Percentiles rank a stretch among this genome's conserved stretches.
These are phyloP conservation scores for Amphibalanus amphitrite DNA, from an alignment of 1,140 invertebrate genomes.

Conservation along the genomic window DNA sequence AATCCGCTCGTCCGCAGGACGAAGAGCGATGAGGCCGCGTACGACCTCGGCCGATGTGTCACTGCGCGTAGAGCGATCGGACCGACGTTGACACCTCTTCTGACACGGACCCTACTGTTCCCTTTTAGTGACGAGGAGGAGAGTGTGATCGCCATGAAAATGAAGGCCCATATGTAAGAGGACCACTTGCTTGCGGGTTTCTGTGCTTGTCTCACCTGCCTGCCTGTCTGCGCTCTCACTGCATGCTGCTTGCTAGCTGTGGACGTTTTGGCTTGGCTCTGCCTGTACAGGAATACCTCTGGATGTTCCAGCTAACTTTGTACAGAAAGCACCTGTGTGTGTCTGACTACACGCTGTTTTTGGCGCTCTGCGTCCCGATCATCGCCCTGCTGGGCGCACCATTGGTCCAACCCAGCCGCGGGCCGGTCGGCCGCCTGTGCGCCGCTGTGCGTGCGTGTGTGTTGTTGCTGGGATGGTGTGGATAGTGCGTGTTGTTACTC, in stretches of 20 bases:
- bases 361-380: too few species aligned
- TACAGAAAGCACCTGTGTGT: too few species aligned
- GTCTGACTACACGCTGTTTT: too few species aligned
- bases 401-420: too few species aligned
- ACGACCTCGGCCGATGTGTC: background rate
- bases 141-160: slow-evolving; percentile 48
- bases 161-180: slow-evolving; percentile 48
- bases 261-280: too few species aligned
- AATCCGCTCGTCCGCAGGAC: background rate
- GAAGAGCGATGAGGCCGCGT: background rate
- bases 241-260: background rate
- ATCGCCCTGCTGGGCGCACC: too few species aligned
- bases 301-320: too few species aligned
- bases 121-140: slow-evolving; percentile 44
- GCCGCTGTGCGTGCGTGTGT: too few species aligned
- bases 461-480: too few species aligned
- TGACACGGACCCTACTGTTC: background rate
- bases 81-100: background rate
- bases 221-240: background rate
- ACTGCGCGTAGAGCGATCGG: background rate
- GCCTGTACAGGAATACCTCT: too few species aligned
- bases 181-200: slow-evolving; percentile 9
- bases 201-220: background rate
- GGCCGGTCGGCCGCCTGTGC: too few species aligned
- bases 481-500: too few species aligned